A percentile compares a stretch with the other conserved stretches of the same genome.
phyloP scores from a whole-genome alignment of 2,113 vertebrate genomes.

The Meles meles region DNA sequence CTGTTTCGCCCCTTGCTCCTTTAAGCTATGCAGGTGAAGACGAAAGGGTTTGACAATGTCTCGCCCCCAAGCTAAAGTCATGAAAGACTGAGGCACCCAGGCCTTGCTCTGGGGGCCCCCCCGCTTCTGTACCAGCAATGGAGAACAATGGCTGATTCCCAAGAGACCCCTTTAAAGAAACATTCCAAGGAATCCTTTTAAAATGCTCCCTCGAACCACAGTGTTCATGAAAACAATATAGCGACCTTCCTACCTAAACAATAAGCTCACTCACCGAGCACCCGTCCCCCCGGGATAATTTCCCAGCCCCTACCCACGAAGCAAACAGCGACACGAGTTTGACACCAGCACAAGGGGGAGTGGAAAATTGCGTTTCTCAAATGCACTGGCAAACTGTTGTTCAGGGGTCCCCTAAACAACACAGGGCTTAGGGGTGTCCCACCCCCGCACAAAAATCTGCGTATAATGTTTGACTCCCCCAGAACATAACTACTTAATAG shows the following conservation, averaged over 20 bases:
- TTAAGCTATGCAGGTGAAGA: not conserved
- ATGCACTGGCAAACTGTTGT: not conserved
- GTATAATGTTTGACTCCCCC: not conserved
- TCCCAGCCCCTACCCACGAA: not conserved
- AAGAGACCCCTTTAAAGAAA: slow-evolving; percentile 19
- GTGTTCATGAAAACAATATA: not conserved
- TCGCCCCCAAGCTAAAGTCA: not conserved
- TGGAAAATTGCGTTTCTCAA: not conserved
- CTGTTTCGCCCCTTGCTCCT: not conserved
- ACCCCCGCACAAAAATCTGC: not conserved
- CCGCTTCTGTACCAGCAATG: not conserved
- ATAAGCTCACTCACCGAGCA: not conserved
- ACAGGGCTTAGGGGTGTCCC: not conserved
- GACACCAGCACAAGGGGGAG: not conserved
- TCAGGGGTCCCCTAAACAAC: not conserved
- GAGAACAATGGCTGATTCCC: not conserved
- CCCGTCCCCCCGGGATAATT: rapidly evolving
- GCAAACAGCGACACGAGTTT: not conserved
- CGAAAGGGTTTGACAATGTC: not conserved
- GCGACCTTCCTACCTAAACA: slow-evolving; percentile 1
- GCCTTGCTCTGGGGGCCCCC: not conserved
- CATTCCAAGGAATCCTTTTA: slow-evolving; percentile 17
- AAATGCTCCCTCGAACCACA: not conserved
- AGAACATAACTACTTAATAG: not conserved
- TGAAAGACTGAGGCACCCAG: not conserved